These are phyloP conservation scores for Octomys mimax DNA, from an alignment of 2,797 vertebrate species.

Conservation along the genomic window DNA sequence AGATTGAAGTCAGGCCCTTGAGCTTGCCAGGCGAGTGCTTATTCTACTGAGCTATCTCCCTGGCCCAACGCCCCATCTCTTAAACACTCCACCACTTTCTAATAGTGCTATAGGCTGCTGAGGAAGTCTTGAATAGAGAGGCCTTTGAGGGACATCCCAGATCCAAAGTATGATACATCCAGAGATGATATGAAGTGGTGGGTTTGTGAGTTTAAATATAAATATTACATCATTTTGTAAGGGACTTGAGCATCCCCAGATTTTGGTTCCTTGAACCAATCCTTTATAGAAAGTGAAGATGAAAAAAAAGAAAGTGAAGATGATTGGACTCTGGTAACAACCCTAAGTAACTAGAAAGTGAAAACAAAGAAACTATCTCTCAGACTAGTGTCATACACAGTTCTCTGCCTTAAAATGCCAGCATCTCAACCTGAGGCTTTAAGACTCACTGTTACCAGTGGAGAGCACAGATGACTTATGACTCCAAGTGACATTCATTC, in stretches of 20 bases:
- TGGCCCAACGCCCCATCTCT: not conserved
- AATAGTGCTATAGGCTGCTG: not conserved
- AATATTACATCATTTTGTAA: not conserved
- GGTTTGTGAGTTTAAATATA: not conserved
- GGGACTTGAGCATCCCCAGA: not conserved
- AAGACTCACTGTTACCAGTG: not conserved
- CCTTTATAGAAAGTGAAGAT: not conserved
- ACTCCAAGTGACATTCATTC: not conserved
- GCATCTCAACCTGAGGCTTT: not conserved
- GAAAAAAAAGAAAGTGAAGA: not conserved
- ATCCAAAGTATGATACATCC: not conserved
- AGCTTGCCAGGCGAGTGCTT: too few relatives aligned
- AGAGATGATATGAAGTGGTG: constrained; percentile 18
- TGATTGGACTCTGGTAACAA: not conserved
- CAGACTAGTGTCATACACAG: not conserved
- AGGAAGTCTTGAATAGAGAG: not conserved
- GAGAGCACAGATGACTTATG: not conserved
- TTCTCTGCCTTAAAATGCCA: not conserved
- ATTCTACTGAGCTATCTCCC: too few relatives aligned
- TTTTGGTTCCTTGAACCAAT: not conserved
- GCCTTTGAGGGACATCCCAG: not conserved
- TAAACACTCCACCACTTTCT: not conserved
- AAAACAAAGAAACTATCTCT: not conserved
- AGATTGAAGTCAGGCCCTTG: too few relatives aligned
- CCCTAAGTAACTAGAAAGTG: not conserved